These are phyloP conservation scores for Poeciliopsis gracilis DNA, from an alignment of 2,797 vertebrate genomes.

Conservation along the genomic window DNA sequence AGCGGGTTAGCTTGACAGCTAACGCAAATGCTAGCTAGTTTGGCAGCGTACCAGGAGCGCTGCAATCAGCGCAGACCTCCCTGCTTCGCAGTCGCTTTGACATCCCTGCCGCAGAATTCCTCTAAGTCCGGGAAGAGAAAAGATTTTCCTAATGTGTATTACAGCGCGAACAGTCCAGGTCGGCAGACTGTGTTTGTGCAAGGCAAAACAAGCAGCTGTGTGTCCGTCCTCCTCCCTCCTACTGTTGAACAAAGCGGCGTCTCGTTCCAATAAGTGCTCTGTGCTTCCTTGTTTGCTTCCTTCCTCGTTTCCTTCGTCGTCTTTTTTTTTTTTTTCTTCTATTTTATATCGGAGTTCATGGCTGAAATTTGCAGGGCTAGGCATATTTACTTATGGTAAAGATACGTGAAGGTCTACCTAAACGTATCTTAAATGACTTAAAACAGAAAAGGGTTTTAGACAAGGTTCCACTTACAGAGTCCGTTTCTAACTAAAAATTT, in stretches of 20 bases:
- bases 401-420: neutral
- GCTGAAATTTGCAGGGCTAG: neutral
- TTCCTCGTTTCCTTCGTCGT: constrained; percentile 22
- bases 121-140: constrained; percentile 31
- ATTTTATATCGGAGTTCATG: neutral
- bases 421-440: too few species aligned
- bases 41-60: constrained; percentile 87
- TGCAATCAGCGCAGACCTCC: constrained; percentile 97
- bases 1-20: constrained; percentile 66
- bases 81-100: constrained; percentile 93
- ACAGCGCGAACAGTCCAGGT: constrained; percentile 14
- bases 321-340: neutral
- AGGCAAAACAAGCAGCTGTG: constrained; percentile 27
- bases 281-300: constrained; percentile 37
- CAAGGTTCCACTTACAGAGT: neutral
- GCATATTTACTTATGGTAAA: neutral
- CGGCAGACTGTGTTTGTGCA: constrained; percentile 13
- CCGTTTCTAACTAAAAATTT: neutral
- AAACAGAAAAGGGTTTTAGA: neutral
- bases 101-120: constrained; percentile 77
- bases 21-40: constrained; percentile 55
- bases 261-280: constrained; percentile 48
- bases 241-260: constrained; percentile 73
- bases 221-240: constrained; percentile 59
- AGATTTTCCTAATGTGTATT: constrained; percentile 14